Evolutionary conservation across 2,888 invertebrate species (phyloP).

Genomic region (Xestia rhomboidea): DNA sequence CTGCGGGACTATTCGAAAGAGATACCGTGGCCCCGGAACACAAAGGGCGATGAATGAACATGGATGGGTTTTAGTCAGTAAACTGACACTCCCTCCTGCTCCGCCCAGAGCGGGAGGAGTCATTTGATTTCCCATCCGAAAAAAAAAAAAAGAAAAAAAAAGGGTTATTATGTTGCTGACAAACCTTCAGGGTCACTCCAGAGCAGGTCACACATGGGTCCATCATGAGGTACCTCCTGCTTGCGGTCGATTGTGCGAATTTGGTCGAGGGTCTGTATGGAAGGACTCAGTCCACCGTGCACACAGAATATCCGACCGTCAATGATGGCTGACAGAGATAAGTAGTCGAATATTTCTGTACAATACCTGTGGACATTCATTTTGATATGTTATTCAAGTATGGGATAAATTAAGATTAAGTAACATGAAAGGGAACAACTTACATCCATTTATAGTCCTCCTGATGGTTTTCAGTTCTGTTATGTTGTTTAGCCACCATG

Average conservation of each 20-base stretch:
- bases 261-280: slow-evolving; percentile 99
- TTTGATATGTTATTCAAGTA: slow-evolving; percentile 19
- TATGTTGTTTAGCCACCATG: background rate
- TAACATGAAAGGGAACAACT: background rate
- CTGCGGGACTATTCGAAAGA: no score
- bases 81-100: no score
- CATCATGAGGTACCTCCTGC: slow-evolving; percentile 99
- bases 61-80: no score
- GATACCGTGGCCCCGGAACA: no score
- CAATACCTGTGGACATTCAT: slow-evolving; percentile 92
- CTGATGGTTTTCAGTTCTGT: background rate
- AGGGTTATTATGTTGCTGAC: background rate
- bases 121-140: no score
- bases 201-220: slow-evolving; percentile 99
- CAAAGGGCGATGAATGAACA: no score
- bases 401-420: background rate
- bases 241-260: slow-evolving; percentile 99
- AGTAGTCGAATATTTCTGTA: slow-evolving; percentile 99
- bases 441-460: background rate
- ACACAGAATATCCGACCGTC: slow-evolving; percentile 99
- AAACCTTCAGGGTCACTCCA: slow-evolving; percentile 99
- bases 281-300: slow-evolving; percentile 99
- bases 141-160: no score
- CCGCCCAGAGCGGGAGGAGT: no score
- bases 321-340: slow-evolving; percentile 98